Conservation (phyloP, 1,140 invertebrate genomes). For the Drosophila triauraria region DNA sequence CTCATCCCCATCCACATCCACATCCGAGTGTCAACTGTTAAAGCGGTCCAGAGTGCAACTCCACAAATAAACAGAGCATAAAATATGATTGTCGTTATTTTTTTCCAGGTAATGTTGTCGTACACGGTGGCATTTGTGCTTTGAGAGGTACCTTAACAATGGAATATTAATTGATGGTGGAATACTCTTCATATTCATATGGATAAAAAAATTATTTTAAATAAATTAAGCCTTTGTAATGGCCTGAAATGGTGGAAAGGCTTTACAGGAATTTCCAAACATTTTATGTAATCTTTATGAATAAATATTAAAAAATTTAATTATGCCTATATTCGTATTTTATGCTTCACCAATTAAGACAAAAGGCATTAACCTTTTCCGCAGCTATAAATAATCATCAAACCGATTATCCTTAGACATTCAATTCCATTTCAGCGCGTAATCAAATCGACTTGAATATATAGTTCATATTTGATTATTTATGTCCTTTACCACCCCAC, state of each 20-base stretch:
- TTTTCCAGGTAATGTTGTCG: slow-evolving; percentile 19
- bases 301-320: too few relatives aligned
- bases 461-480: background rate
- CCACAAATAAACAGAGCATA: slow-evolving; percentile 74
- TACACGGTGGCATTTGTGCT: background rate
- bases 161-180: slow-evolving; percentile 23
- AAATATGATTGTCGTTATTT: slow-evolving; percentile 72
- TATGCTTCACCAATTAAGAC: background rate
- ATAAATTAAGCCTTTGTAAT: slow-evolving; percentile 8
- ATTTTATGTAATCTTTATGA: background rate
- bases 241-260: background rate
- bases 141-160: slow-evolving; percentile 21
- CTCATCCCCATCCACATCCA: slow-evolving; percentile 23
- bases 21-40: slow-evolving; percentile 69
- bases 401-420: background rate
- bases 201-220: slow-evolving; percentile 1
- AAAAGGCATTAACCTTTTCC: background rate
- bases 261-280: background rate
- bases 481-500: background rate
- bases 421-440: background rate
- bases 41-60: slow-evolving; percentile 46
- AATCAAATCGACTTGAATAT: background rate
- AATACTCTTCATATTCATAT: slow-evolving; percentile 22
- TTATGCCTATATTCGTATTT: too few relatives aligned
- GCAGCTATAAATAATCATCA: background rate